Base-by-base conservation (phyloP, 1,140 invertebrate genomes). In the Pantala flavescens region DNA sequence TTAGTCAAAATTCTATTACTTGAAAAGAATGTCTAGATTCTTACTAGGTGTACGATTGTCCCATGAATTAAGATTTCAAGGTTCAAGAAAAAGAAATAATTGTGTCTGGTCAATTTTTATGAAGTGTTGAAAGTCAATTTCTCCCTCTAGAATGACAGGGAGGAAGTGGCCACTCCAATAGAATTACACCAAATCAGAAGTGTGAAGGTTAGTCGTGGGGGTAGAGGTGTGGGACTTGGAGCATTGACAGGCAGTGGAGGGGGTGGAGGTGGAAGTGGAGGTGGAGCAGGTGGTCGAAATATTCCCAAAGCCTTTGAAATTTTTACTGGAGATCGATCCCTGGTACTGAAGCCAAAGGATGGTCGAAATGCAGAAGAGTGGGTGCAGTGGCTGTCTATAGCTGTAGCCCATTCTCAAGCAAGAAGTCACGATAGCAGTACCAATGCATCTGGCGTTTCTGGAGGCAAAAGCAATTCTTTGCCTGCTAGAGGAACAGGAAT, bases 261-360 rank as follows among this genome's bases (percentile, higher is more conserved):
- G 12, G 91, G 90, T 0, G 85, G 92, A 74, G 71, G 49, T 7
- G n/a, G 49, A 19, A 21, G 49, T 16, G 49, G 49, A 14, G 49
- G 49, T 16, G 49, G 49, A 3, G n/a, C 49, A 19, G 49, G 49
- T 63, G 91, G 90, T 71, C 87, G 93, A 73, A 94, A 94, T 80
- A 95, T 97, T 80, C 94, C 95, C 12, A 95, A 94, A 83, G 94
- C 95, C 0, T 97, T 98, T 85, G 95, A 98, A 86, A 97, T 98
- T 76, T 97, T 97, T 83, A 97, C 95, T 0, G 91, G 92, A 71
- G 93, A 97, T 81, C 92, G 94, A 81, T 93, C 92, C 11, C 88
- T 95, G 78, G 93, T 96, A 78, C 87, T 97, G 73, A 97, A 97
- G 85, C 94, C 95, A 9, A 95, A 94, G 83, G 94, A 95, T 81